These are phyloP conservation scores for Oophaga sylvatica DNA, from an alignment of 2,797 vertebrate genomes.

Conservation along the genomic window DNA sequence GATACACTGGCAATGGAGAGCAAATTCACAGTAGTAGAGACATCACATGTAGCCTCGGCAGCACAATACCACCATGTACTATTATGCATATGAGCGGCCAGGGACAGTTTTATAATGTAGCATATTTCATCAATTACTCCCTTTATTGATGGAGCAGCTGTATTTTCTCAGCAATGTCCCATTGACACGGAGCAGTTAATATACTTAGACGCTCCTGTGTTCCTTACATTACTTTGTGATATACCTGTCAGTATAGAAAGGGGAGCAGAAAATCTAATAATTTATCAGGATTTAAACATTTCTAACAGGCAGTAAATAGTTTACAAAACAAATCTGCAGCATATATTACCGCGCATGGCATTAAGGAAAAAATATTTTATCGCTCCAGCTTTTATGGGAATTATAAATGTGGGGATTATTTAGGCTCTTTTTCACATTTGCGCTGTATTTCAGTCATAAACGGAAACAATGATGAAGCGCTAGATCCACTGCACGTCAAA, in stretches of 20 bases:
- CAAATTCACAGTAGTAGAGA: slow-evolving; percentile 9
- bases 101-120: slow-evolving; percentile 41
- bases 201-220: slow-evolving; percentile 1
- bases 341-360: neutral
- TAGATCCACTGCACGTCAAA: no score
- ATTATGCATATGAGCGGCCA: slow-evolving; percentile 43
- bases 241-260: neutral
- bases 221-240: slow-evolving; percentile 15
- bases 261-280: neutral
- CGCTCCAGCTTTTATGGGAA: neutral
- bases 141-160: slow-evolving; percentile 24
- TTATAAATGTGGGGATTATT: neutral
- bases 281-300: neutral
- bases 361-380: neutral
- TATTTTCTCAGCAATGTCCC: slow-evolving; percentile 24
- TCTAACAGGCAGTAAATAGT: neutral
- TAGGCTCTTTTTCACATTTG: no score
- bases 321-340: neutral
- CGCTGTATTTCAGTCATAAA: no score
- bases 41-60: neutral
- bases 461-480: no score
- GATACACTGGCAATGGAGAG: slow-evolving; percentile 20
- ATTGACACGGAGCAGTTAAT: slow-evolving; percentile 25
- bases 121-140: slow-evolving; percentile 46
- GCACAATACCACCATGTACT: slow-evolving; percentile 22